Conservation (phyloP, 2,888 invertebrate species). For the Agrochola lychnidis region DNA sequence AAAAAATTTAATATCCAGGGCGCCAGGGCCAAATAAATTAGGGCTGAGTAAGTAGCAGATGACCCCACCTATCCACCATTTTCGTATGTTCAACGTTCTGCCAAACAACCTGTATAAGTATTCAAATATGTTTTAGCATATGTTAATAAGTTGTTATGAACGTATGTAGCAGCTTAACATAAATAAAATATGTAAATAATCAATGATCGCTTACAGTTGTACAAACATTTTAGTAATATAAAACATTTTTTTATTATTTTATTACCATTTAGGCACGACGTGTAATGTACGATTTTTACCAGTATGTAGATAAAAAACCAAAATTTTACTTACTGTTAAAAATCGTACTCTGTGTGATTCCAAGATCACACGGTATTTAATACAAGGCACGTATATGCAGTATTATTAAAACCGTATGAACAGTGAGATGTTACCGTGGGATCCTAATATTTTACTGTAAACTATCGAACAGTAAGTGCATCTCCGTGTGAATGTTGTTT, state of each 20-base stretch:
- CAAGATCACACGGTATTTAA: neutral
- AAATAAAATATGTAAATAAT: slow-evolving; percentile 10
- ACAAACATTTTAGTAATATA: slow-evolving; percentile 12
- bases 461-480: neutral
- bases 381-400: neutral
- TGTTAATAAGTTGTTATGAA: slow-evolving; percentile 1
- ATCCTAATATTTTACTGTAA: neutral
- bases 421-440: too few relatives aligned
- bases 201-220: slow-evolving; percentile 25
- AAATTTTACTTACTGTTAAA: too few relatives aligned
- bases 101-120: too few relatives aligned
- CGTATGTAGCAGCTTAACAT: neutral
- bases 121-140: neutral
- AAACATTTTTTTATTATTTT: neutral
- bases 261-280: neutral
- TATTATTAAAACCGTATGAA: neutral
- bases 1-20: too few relatives aligned
- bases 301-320: neutral
- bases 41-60: too few relatives aligned
- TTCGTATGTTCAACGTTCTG: too few relatives aligned
- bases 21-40: too few relatives aligned
- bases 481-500: neutral
- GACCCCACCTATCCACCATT: too few relatives aligned
- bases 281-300: neutral
- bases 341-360: too few relatives aligned